These are phyloP conservation scores for Hyles lineata DNA, from an alignment of 2,888 invertebrate genomes.

Conservation along the genomic window DNA sequence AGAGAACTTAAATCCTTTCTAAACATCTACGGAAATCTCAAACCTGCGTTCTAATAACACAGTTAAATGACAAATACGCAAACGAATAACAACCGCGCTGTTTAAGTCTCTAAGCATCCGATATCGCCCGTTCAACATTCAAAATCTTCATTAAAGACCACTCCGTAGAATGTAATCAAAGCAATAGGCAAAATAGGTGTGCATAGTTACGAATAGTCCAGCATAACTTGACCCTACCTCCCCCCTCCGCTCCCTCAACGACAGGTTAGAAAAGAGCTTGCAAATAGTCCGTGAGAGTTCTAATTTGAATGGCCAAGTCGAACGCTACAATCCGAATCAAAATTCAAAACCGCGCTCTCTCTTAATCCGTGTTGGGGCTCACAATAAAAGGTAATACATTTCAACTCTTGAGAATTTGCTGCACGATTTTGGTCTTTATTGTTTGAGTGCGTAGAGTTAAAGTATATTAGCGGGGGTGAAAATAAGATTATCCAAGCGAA, in stretches of 20 bases:
- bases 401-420: constrained; percentile 66
- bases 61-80: constrained; percentile 12
- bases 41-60: background rate
- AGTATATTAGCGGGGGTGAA: constrained; percentile 61
- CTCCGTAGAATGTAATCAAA: constrained; percentile 80
- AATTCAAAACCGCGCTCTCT: constrained; percentile 85
- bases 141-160: constrained; percentile 79
- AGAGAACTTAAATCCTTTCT: no score
- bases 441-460: constrained; percentile 53
- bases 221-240: constrained; percentile 52
- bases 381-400: constrained; percentile 86
- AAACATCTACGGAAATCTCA: no score
- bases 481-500: constrained; percentile 85
- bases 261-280: constrained; percentile 59
- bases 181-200: constrained; percentile 80
- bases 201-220: constrained; percentile 73
- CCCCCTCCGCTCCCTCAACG: constrained; percentile 42
- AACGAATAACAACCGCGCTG: constrained; percentile 54
- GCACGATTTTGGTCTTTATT: constrained; percentile 63
- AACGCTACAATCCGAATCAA: constrained; percentile 82
- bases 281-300: constrained; percentile 72
- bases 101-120: constrained; percentile 63
- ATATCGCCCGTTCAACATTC: constrained; percentile 69
- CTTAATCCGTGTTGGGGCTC: constrained; percentile 85
- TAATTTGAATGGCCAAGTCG: constrained; percentile 71